Base-by-base conservation (phyloP, 2,888 invertebrate species). In the Eumacrocentrus americanus region DNA sequence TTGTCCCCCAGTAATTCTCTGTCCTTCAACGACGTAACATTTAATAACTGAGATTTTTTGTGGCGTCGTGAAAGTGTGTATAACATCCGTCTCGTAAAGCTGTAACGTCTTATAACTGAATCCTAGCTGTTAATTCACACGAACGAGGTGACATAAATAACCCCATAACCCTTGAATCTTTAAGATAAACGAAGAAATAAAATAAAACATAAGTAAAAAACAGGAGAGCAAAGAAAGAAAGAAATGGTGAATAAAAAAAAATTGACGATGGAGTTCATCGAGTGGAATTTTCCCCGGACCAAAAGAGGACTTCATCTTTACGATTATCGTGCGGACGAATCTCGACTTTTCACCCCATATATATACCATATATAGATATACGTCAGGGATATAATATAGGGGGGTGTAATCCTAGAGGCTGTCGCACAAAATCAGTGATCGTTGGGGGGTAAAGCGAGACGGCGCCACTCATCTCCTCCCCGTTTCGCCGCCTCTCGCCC, bases 391-490 rank as follows among this genome's bases (percentile, higher is more conserved):
- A 18, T 29, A n/a, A n/a, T n/a, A n/a, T 25, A 23, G 23, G 11
- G 9, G 34, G 11, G 50, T 20, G 50, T 50, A 50, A 50, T 29
- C 29, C 35, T 3, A 34, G 50, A 50, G 18, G 50, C 35, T 18
- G 35, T 12, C 25, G 14, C 12, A 20, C 12, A 50, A 50, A 50
- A 50, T 50, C 50, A 29, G 35, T 29, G 47, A 47, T 47, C 11
- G 50, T 35, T 14, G 35, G 34, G 34, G 50, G n/a, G 35, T 35
- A 14, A 18, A 50, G 18, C 34, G 50, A 29, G 35, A 29, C 34
- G 25, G 48, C 48, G 29, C 18, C 20, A 50, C 50, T 29, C 29
- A 47, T 47, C 29, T 47, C 7, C 25, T 47, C 12, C 14, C 23
- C 47, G n/a, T 22, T 47, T 40, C 1, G 7, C 38, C 6, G 3